Base-by-base conservation (phyloP, 2,888 invertebrate genomes). In the Adelognathus sp. region DNA sequence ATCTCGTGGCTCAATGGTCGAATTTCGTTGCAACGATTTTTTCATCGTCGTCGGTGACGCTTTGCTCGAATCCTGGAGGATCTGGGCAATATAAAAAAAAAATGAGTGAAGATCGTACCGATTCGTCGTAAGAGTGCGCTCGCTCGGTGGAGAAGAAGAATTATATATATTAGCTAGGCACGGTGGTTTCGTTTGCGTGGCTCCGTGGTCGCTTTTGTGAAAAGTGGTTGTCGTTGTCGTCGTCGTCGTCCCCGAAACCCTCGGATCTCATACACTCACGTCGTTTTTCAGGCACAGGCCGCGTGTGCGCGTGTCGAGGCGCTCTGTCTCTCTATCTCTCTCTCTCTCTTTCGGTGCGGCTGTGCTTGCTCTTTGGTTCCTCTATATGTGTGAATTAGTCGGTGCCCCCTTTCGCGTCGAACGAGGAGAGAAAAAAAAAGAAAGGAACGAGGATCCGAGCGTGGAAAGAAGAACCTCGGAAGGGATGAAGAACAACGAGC, bases 351-450 rank as follows among this genome's bases (percentile, higher is more conserved):
- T n/a, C n/a, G n/a, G 69, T 61, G 44, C 74, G 66, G 41, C 67
- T 75, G 79, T 79, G 61, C 18, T 71, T 60, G 66, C 61, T 63
- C 52, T 24, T 52, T 56, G 69, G 61, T 79, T 71, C n/a, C 56
- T 78, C 72, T 79, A 76, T 79, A 76, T 79, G 79, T 79, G 79
- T 67, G 79, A 76, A 79, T 79, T 72, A 72, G 44, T 72, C 79
- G 79, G 63, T 63, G 71, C 56, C 71, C 75, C 74, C 72, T 72
- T 24, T 79, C 71, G 79, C 46, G 18, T 67, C 61, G 58, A 79
- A n/a, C n/a, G n/a, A n/a, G n/a, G n/a, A n/a, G n/a, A n/a, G n/a
- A n/a, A n/a, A n/a, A 69, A 63, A 76, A 76, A 56, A 76, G 54
- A 71, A 61, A 76, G 79, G 76, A 79, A 72, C 71, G 76, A 79